phyloP scores from a whole-genome alignment of 2,797 vertebrate genomes.

The Oreortyx pictus region DNA sequence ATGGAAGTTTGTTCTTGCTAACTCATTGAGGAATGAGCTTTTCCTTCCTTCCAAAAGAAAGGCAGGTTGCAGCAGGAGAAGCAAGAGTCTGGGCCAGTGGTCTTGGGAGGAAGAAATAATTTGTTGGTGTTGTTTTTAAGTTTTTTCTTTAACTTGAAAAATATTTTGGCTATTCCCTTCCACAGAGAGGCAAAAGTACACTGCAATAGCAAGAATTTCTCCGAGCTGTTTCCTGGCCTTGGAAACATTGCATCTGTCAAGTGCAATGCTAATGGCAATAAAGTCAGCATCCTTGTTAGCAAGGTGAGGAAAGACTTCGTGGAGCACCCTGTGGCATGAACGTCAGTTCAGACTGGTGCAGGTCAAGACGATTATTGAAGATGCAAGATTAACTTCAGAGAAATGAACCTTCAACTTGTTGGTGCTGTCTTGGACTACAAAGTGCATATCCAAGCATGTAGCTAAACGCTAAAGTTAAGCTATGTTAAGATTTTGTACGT shows the following conservation, averaged over 20 bases:
- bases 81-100: neutral
- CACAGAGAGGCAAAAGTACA: constrained; percentile 93
- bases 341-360: neutral
- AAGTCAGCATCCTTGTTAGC: constrained; percentile 90
- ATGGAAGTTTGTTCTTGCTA: neutral
- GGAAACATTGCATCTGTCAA: constrained; percentile 87
- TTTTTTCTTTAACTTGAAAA: neutral
- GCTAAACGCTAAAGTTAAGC: neutral
- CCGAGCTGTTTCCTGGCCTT: constrained; percentile 82
- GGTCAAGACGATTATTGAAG: neutral
- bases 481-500: neutral
- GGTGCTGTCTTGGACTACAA: neutral
- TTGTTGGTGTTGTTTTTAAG: neutral
- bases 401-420: neutral
- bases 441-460: neutral
- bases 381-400: neutral
- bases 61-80: neutral
- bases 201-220: constrained; percentile 87
- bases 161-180: constrained; percentile 29
- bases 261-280: constrained; percentile 89
- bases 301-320: constrained; percentile 80
- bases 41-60: neutral
- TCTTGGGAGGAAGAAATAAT: neutral
- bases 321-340: rapidly evolving
- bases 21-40: neutral